phyloP scores from a whole-genome alignment of 2,113 vertebrate genomes.

The Leucosticte australis region DNA sequence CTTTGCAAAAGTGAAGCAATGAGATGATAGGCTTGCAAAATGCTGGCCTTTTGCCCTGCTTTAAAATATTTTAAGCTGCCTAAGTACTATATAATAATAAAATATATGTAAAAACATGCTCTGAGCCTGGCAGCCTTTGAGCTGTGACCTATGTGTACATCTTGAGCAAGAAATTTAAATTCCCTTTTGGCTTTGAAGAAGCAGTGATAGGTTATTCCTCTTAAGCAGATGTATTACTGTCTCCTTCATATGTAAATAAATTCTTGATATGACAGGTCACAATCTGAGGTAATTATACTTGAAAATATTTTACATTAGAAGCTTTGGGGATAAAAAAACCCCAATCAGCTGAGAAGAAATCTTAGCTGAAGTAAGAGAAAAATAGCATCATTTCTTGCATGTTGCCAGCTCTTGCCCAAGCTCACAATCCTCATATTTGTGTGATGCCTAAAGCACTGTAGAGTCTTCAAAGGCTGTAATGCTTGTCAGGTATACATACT shows the following conservation, averaged over 20 bases:
- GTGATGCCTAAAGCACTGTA: background rate
- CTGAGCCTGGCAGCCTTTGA: background rate
- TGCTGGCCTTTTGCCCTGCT: background rate
- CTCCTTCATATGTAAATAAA: constrained; percentile 19
- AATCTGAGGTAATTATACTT: constrained; percentile 1
- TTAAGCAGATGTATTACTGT: background rate
- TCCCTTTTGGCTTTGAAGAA: background rate
- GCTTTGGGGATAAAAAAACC: background rate
- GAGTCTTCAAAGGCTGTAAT: background rate
- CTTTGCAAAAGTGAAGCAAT: background rate
- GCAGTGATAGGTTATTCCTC: background rate
- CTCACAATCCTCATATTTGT: background rate
- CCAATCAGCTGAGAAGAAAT: background rate
- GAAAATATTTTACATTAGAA: background rate
- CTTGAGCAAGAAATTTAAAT: background rate
- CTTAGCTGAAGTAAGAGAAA: background rate
- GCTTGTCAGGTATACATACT: background rate
- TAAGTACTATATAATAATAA: background rate
- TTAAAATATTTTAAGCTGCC: background rate
- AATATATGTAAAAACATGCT: background rate
- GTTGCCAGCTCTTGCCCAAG: background rate
- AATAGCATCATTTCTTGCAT: background rate
- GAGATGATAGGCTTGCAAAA: background rate
- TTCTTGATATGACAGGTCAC: background rate
- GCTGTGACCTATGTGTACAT: background rate